Evolutionary conservation across 1,140 invertebrate species (phyloP), one percentile per base, ranked within the genome.

Genomic region (Trachelipus rathkii): DNA sequence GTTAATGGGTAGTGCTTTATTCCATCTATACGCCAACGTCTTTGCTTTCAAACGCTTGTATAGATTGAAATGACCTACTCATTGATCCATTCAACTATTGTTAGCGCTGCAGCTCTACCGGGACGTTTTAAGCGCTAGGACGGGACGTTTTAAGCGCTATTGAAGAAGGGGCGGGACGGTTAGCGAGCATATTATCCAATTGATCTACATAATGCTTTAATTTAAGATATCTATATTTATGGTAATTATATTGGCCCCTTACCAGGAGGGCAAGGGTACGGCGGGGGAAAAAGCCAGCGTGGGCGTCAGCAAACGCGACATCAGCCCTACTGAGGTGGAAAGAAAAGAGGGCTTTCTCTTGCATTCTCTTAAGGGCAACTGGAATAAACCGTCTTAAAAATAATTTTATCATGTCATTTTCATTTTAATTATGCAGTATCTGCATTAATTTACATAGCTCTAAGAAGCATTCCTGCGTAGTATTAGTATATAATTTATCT

Each of bases 211-310:
- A 46, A 46, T 33, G 23, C 15, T 50, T 33, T 60, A 13, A 60
- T 53, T 33, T 73, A 50, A 53, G 46, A 24, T 3, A n/a, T 3
- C 67, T 46, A 70, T 76, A 76, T 76, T 76, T 76, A 76, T 76
- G 74, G 74, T 44, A 76, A 60, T 60, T 60, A 75, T 75, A 66
- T 76, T 76, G 74, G 74, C 74, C 74, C 33, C 74, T 76, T 71
- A 76, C 74, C 74, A 76, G 74, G 74, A 33, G 74, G 74, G 67
- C 74, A 76, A 71, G 74, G 74, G 74, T 76, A 76, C 74, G 71
- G 74, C 74, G 74, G 74, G 67, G 74, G 74, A 33, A 76, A 76
- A 67, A 76, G 74, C 74, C 74, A 76, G 67, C 69, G 74, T 33
- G 74, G 74, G 44, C 67, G 74, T 50, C 60, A 71, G 69, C 74